A percentile compares a stretch with the other conserved stretches of the same genome.
phyloP scores from a whole-genome alignment of 1,140 invertebrate species.

The Lordiphosa mommai region DNA sequence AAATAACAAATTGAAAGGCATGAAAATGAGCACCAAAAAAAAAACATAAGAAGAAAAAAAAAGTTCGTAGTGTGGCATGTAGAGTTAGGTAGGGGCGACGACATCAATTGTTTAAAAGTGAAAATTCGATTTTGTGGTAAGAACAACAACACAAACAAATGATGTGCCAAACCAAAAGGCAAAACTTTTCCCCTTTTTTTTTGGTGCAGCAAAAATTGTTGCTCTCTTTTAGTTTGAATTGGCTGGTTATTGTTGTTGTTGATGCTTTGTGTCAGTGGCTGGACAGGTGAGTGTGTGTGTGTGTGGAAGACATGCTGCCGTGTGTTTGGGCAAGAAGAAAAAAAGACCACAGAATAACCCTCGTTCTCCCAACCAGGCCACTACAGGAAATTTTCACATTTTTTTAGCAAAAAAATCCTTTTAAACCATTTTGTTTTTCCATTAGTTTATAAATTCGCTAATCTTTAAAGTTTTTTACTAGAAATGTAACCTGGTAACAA shows the following conservation, averaged over 20 bases:
- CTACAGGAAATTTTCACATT: too few species aligned
- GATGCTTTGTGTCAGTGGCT: slow-evolving; percentile 66
- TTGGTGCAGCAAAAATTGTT: slow-evolving; percentile 41
- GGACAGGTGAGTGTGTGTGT: slow-evolving; percentile 26
- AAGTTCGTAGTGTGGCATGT: slow-evolving; percentile 2
- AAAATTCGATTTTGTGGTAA: slow-evolving; percentile 78
- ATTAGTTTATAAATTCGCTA: too few species aligned
- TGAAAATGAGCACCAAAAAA: slow-evolving; percentile 34
- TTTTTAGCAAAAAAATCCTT: too few species aligned
- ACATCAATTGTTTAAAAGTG: slow-evolving; percentile 76
- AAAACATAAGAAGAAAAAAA: slow-evolving; percentile 9
- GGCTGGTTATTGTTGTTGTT: slow-evolving; percentile 43
- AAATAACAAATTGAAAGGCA: slow-evolving; percentile 65
- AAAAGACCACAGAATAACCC: background rate
- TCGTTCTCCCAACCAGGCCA: too few species aligned
- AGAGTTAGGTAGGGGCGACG: slow-evolving; percentile 28
- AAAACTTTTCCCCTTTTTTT: slow-evolving; percentile 38
- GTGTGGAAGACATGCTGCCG: background rate
- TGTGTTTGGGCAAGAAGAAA: slow-evolving; percentile 1
- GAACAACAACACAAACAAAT: slow-evolving; percentile 46
- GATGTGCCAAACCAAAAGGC: slow-evolving; percentile 55
- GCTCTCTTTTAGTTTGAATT: slow-evolving; percentile 56
- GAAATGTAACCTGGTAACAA: too few species aligned
- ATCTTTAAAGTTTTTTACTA: too few species aligned
- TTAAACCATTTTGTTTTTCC: too few species aligned